These are phyloP conservation scores for Carlito syrichta DNA, from an alignment of 2,113 vertebrate genomes.

Conservation along the genomic window DNA sequence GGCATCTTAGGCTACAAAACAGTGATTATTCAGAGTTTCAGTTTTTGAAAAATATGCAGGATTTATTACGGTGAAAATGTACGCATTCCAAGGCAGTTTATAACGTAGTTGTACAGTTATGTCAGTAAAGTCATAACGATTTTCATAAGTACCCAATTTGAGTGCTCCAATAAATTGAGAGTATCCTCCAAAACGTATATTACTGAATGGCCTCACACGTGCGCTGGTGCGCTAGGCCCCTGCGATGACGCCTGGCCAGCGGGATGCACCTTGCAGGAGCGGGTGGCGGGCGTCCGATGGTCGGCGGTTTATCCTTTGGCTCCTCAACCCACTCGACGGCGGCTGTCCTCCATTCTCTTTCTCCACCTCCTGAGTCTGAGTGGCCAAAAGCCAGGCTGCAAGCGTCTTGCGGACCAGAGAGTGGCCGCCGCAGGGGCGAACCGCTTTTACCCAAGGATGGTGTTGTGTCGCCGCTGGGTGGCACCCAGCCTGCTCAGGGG, in stretches of 20 bases:
- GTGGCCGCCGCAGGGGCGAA: background rate
- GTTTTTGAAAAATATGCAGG: conserved; percentile 62
- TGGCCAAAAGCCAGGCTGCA: background rate
- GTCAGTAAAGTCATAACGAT: conserved; percentile 38
- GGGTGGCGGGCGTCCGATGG: too few species aligned
- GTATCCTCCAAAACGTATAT: background rate
- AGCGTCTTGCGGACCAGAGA: background rate
- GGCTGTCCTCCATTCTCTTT: background rate
- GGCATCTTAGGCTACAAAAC: conserved; percentile 73
- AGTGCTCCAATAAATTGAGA: background rate
- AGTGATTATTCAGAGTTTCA: conserved; percentile 70
- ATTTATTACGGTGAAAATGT: conserved; percentile 76
- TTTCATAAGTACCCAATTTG: background rate
- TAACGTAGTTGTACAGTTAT: conserved; percentile 49
- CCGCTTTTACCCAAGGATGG: background rate
- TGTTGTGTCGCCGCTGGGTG: background rate
- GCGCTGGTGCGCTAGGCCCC: too few species aligned
- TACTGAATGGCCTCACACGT: too few species aligned
- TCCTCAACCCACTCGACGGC: background rate
- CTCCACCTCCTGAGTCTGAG: background rate
- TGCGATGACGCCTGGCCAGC: too few species aligned
- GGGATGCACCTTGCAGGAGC: too few species aligned
- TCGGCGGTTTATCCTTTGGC: background rate
- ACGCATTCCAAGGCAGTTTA: conserved; percentile 58
- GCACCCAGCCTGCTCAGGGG: too few species aligned